Evolutionary conservation across 2,888 invertebrate species (phyloP).

Genomic region (Chouioia cunea): DNA sequence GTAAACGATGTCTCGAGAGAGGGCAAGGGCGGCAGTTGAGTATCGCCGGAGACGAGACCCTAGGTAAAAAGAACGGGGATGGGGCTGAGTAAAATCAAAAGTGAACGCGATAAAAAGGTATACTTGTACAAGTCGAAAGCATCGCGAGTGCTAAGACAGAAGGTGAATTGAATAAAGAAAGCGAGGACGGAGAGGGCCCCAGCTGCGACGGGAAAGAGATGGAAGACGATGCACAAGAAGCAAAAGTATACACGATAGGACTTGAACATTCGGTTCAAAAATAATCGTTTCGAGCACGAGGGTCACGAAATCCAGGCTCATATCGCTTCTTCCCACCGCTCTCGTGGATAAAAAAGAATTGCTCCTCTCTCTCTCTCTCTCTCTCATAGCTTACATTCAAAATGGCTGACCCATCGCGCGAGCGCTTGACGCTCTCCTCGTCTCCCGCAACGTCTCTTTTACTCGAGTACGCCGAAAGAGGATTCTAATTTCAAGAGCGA

Average conservation of each 20-base stretch:
- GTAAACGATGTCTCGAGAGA: no score
- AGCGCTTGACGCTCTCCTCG: no score
- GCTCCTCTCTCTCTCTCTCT: no score
- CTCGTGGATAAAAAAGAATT: slow-evolving; percentile 17
- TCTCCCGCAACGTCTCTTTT: no score
- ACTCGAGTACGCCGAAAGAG: not conserved
- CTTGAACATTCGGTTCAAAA: slow-evolving; percentile 10
- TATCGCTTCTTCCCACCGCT: no score
- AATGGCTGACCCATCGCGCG: slow-evolving; percentile 11
- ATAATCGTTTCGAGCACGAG: slow-evolving; percentile 33
- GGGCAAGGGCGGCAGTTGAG: no score
- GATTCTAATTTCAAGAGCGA: not conserved
- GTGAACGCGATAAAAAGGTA: slow-evolving; percentile 20
- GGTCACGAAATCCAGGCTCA: no score
- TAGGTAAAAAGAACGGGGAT: slow-evolving; percentile 1
- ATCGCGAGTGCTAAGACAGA: slow-evolving; percentile 7
- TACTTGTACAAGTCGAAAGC: slow-evolving; percentile 1
- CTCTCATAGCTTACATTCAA: slow-evolving; percentile 9
- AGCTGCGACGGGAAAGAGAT: no score
- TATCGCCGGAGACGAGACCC: no score
- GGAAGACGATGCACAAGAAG: no score
- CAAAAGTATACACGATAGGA: no score
- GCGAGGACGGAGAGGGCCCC: not conserved
- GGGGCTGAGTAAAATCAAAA: slow-evolving; percentile 30
- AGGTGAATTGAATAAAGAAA: slow-evolving; percentile 1